Evolutionary conservation across 2,797 vertebrate species (phyloP).

Genomic region (Muscicapa comitata): DNA sequence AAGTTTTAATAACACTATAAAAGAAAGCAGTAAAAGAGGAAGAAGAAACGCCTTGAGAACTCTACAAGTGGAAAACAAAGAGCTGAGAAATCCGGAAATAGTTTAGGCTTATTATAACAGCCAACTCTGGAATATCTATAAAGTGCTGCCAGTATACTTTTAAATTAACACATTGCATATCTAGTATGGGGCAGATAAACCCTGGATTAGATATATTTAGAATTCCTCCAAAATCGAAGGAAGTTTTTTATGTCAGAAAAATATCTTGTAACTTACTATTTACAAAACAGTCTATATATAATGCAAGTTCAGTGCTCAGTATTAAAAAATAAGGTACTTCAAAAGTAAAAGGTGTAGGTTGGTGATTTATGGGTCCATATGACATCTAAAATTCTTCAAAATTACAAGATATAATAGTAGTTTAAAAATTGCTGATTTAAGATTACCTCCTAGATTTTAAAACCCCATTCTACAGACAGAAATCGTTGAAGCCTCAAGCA

Average conservation of each 20-base stretch:
- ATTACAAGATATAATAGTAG: not conserved
- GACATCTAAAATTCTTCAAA: not conserved
- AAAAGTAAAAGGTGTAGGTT: not conserved
- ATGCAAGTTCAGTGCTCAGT: not conserved
- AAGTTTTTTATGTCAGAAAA: not conserved
- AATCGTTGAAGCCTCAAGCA: not conserved
- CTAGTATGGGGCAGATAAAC: not conserved
- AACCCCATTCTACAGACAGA: not conserved
- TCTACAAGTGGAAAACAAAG: conserved; percentile 26
- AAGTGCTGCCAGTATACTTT: not conserved
- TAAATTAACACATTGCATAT: not conserved
- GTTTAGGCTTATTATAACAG: not conserved
- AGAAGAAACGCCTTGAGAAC: not conserved
- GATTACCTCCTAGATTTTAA: not conserved
- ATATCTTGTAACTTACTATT: not conserved
- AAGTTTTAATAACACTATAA: not conserved
- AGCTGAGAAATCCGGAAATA: not conserved
- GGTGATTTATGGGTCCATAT: not conserved
- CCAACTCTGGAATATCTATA: not conserved
- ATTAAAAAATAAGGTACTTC: not conserved
- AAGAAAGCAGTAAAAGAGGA: conserved; percentile 1
- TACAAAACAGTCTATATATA: not conserved
- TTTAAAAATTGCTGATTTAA: not conserved
- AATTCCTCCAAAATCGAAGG: not conserved
- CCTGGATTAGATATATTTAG: not conserved